phyloP scores from a whole-genome alignment of 2,888 invertebrate genomes.

The Fissipunctia ypsillon region DNA sequence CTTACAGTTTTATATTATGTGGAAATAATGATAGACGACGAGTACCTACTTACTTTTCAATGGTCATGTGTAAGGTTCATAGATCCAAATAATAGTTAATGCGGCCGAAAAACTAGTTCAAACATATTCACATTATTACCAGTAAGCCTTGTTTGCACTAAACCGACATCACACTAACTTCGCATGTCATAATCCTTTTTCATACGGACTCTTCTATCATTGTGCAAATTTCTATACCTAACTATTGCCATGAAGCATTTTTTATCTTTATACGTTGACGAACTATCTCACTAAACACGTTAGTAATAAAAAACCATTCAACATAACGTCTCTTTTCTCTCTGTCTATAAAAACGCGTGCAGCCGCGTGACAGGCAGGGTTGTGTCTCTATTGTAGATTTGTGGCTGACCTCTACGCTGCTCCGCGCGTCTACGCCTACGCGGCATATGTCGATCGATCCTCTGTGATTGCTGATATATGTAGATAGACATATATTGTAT shows the following conservation, averaged over 20 bases:
- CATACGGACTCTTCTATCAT: not conserved
- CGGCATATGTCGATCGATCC: slow-evolving; percentile 5
- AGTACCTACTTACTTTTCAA: not conserved
- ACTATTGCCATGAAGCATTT: not conserved
- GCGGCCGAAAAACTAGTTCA: too few relatives aligned
- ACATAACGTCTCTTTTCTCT: not conserved
- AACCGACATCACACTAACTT: not conserved
- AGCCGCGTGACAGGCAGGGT: slow-evolving; percentile 36
- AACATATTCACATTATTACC: not conserved
- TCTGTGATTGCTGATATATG: not conserved
- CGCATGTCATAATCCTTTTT: not conserved
- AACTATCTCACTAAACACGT: slow-evolving; percentile 6
- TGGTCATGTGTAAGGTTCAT: not conserved
- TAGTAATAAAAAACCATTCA: slow-evolving; percentile 1
- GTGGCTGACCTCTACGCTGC: slow-evolving; percentile 7
- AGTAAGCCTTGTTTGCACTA: not conserved
- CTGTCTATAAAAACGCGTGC: slow-evolving; percentile 28
- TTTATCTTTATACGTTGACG: not conserved
- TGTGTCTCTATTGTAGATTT: slow-evolving; percentile 9
- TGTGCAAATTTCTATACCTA: not conserved
- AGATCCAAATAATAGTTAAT: too few relatives aligned
- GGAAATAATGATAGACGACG: not conserved
- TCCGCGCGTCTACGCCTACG: slow-evolving; percentile 21
- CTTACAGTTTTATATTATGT: not conserved
- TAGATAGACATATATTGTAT: not conserved